A percentile compares a stretch with the other conserved stretches of the same genome.
These are phyloP conservation scores for Euleptes europaea DNA, from an alignment of 2,113 vertebrate species.

Conservation along the genomic window DNA sequence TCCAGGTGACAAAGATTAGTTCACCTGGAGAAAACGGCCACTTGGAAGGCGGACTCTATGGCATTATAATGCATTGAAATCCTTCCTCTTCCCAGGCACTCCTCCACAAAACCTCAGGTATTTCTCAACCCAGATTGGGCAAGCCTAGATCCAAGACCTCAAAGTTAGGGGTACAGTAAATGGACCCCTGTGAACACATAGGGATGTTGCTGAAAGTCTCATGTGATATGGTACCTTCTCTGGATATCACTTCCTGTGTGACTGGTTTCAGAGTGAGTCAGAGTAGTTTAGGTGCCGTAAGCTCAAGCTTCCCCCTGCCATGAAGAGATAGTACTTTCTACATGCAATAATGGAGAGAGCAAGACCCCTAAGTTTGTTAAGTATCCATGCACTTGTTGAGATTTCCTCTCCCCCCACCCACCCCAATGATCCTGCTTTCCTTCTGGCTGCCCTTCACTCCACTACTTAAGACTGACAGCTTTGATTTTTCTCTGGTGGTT, in stretches of 20 bases:
- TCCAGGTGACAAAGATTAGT: too few relatives aligned
- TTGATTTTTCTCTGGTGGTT: constrained; percentile 38
- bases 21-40: too few relatives aligned
- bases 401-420: background rate
- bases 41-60: too few relatives aligned
- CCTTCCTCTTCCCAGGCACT: too few relatives aligned
- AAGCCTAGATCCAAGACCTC: too few relatives aligned
- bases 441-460: background rate
- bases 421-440: background rate
- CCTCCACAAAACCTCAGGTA: too few relatives aligned
- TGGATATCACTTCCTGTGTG: background rate
- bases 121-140: too few relatives aligned
- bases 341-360: background rate
- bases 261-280: background rate
- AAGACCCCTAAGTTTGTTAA: background rate
- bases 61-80: too few relatives aligned
- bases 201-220: background rate
- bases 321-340: too few relatives aligned
- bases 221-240: background rate
- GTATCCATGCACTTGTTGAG: accelerated
- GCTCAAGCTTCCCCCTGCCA: too few relatives aligned
- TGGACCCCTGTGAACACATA: background rate
- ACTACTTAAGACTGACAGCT: constrained; percentile 36
- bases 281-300: too few relatives aligned
- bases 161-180: background rate